A percentile compares a stretch with the other conserved stretches of the same genome.
Conservation (phyloP, 2,113 vertebrate genomes). For the Sylvia atricapilla region DNA sequence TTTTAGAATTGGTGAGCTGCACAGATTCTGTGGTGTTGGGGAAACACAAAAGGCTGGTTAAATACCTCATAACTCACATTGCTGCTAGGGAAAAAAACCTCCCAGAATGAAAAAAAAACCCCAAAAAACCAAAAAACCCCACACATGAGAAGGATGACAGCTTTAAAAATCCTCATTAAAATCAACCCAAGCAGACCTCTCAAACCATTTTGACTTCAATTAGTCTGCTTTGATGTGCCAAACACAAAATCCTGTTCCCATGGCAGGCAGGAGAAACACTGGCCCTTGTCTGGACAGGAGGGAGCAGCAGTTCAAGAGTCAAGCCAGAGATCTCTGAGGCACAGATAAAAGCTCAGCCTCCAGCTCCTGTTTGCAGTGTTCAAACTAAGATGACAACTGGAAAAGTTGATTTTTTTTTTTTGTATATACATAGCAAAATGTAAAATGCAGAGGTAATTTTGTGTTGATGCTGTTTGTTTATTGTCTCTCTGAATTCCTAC, state of each 20-base stretch:
- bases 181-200: slow-evolving; percentile 25
- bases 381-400: not conserved
- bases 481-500: not conserved
- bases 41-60: slow-evolving; percentile 25
- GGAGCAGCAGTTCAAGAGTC: not conserved
- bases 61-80: not conserved
- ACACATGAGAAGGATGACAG: not conserved
- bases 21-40: not conserved
- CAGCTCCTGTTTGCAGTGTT: not conserved
- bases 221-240: not conserved
- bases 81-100: not conserved
- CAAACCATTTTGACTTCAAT: slow-evolving; percentile 23
- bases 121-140: not conserved
- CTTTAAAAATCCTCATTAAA: slow-evolving; percentile 48
- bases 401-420: not conserved
- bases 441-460: not conserved
- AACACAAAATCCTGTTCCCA: not conserved
- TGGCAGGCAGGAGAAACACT: not conserved
- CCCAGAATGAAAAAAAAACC: not conserved
- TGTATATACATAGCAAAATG: too few species aligned
- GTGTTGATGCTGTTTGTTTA: not conserved
- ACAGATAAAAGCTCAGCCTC: slow-evolving; percentile 15
- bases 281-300: not conserved
- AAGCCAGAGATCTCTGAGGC: not conserved
- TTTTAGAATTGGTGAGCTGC: slow-evolving; percentile 28